Conservation (phyloP, 2,888 invertebrate genomes). For the Cheilosia soror region DNA sequence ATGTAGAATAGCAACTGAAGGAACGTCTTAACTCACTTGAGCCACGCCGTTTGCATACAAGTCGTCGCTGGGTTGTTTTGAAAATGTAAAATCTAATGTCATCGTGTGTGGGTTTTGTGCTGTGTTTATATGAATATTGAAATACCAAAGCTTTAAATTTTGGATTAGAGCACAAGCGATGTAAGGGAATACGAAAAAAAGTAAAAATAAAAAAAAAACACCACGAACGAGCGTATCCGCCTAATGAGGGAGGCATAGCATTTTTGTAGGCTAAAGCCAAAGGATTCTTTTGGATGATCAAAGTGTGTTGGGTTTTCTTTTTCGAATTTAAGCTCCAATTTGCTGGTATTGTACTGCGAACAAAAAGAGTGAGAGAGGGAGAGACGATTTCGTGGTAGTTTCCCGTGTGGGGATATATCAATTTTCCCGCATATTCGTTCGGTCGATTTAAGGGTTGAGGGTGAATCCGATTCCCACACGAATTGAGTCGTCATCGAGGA, state of each 20-base stretch:
- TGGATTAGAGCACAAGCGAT: conserved; percentile 19
- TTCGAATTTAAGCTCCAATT: conserved; percentile 49
- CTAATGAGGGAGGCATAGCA: conserved; percentile 39
- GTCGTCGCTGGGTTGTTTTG: conserved; percentile 10
- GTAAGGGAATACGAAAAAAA: conserved; percentile 7
- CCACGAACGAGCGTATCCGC: conserved; percentile 49
- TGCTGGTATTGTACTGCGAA: conserved; percentile 37
- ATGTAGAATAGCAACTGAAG: conserved; percentile 5
- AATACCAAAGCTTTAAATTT: conserved; percentile 38
- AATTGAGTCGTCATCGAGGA: not conserved
- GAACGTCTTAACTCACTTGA: conserved; percentile 28
- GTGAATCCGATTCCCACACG: not conserved
- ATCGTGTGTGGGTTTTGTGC: conserved; percentile 19
- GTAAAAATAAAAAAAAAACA: not conserved
- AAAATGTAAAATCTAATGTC: conserved; percentile 53
- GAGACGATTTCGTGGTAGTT: conserved; percentile 31
- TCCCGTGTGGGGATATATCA: conserved; percentile 57
- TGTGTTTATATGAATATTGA: conserved; percentile 45
- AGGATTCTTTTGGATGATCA: conserved; percentile 6
- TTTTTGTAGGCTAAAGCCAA: conserved; percentile 21
- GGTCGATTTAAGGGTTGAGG: conserved; percentile 37
- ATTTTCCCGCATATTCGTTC: conserved; percentile 44
- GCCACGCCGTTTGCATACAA: not conserved
- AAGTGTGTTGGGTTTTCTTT: not conserved
- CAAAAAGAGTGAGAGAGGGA: not conserved